Conservation (phyloP, 2,888 invertebrate genomes). For the Sceliomorpha sp. region DNA sequence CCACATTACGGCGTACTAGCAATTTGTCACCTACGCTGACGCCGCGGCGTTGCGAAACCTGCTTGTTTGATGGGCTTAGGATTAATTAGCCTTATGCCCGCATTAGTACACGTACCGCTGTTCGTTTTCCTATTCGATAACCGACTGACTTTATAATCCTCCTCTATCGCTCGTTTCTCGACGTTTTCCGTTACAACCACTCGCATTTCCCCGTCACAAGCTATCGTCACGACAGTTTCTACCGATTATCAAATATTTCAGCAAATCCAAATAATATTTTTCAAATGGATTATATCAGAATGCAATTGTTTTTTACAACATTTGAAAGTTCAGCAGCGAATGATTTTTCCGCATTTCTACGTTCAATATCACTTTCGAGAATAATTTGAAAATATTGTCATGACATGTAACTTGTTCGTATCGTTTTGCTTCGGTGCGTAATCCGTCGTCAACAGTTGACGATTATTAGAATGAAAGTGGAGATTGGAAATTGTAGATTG, state of each 20-base stretch:
- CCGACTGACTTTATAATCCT: constrained; percentile 10
- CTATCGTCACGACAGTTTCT: no score
- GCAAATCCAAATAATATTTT: neutral
- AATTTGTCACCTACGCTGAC: constrained; percentile 75
- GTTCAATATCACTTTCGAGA: no score
- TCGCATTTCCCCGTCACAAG: neutral
- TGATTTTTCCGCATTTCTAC: no score
- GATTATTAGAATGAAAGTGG: constrained; percentile 33
- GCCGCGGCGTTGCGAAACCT: constrained; percentile 60
- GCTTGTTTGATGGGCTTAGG: constrained; percentile 75
- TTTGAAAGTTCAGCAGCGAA: no score
- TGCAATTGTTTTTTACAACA: no score
- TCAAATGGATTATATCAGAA: no score
- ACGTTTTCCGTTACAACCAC: no score
- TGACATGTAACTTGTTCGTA: no score
- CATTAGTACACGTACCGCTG: constrained; percentile 48
- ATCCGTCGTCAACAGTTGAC: constrained; percentile 12
- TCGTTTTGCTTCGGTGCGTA: constrained; percentile 33
- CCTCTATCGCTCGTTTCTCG: neutral
- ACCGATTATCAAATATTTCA: no score
- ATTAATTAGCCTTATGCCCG: constrained; percentile 74
- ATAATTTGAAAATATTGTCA: no score
- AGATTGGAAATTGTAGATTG: constrained; percentile 18
- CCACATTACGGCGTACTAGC: constrained; percentile 66
- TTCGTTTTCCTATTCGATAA: constrained; percentile 40